phyloP scores from a whole-genome alignment of 2,888 invertebrate genomes.

The Chloromyia formosa region DNA sequence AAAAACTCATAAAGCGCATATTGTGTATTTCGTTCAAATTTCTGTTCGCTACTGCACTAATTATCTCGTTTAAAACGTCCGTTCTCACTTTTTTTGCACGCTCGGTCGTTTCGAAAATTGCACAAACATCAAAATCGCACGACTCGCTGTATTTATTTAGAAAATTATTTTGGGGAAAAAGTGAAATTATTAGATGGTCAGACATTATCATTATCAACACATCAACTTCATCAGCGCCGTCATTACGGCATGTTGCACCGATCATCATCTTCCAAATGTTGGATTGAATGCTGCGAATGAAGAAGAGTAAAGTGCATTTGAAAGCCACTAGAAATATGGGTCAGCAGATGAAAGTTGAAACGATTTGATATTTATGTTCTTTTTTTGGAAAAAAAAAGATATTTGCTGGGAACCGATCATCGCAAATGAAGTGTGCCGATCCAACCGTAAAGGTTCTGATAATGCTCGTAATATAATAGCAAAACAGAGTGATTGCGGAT shows the following conservation, averaged over 20 bases:
- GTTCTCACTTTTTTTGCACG: conserved; percentile 9
- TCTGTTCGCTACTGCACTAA: neutral
- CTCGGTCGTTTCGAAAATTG: neutral
- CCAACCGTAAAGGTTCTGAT: no score
- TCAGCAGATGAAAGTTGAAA: no score
- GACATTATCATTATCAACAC: neutral
- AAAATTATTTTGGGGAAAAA: neutral
- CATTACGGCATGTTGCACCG: neutral
- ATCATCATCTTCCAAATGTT: neutral
- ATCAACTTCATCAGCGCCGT: neutral
- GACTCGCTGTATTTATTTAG: neutral
- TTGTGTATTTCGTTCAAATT: neutral
- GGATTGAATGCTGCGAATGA: no score
- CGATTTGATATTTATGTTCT: no score
- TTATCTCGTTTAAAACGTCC: conserved; percentile 14
- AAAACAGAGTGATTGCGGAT: no score
- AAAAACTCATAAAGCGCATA: neutral
- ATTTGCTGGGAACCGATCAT: no score
- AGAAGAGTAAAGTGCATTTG: no score
- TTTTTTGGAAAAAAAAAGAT: no score
- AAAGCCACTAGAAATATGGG: no score
- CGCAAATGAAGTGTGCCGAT: no score
- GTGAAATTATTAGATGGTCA: conserved; percentile 10
- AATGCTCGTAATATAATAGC: no score
- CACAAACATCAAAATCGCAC: neutral